Base-by-base conservation (phyloP, 2,113 vertebrate species). In the Bombycilla garrulus region DNA sequence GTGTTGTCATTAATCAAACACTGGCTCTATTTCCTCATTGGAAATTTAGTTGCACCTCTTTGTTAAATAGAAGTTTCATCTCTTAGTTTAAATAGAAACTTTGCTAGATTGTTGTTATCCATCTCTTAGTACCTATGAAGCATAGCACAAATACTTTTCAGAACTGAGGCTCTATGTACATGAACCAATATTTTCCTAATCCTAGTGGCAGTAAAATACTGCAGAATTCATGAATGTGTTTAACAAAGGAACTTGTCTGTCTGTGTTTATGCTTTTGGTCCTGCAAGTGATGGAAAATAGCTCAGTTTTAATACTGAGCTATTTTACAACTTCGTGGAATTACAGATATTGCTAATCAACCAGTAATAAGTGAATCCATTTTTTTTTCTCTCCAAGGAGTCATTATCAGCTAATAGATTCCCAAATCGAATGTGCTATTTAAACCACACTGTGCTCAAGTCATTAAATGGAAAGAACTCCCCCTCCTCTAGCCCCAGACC, bases 281-380 rank as follows among this genome's bases (percentile, higher is more conserved):
- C 77, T 74, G 17, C 35, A 81, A 66, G 48, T 73, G 72, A 62
- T 53, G 11, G 38, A 66, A 95, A 91, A 74, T 47, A 74, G 7
- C 44, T 81, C 47, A 10, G 21, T 74, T 70, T 65, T 62, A 91
- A 70, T 51, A 22, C 29, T 62, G 79, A 69, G 47, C 35, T 80
- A 9, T 88, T 86, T 93, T 80, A 65, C 51, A 81, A 29, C 48
- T 40, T 66, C 35, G 40, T n/a, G 38, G 79, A 86, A 58, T 77
- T 93, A 73, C 54, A 81, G 71, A 83, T 88, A 82, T 62, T 88
- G 35, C 74, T 95, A 90, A 88, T 93, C 82, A 95, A 78, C 38
- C 22, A 66, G 51, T 58, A 86, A 50, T 73, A 80, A 72, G 24
- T 16, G 42, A 82, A 82, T 80, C n/a, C 28, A 50, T 0, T 53